A percentile compares a stretch with the other conserved stretches of the same genome.
phyloP scores from a whole-genome alignment of 2,888 invertebrate species.

The Carcina quercana region DNA sequence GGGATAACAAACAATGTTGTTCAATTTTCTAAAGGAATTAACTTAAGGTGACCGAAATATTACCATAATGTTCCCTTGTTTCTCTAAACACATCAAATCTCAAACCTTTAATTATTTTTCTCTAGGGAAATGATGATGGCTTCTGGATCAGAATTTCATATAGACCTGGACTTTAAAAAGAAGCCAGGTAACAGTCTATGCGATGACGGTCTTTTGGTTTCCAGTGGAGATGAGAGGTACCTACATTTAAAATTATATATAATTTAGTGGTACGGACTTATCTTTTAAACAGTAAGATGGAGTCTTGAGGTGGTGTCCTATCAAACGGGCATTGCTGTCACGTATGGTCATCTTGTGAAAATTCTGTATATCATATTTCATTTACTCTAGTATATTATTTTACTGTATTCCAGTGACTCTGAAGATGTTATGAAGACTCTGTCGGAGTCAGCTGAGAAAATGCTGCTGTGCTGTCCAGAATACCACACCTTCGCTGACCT shows the following conservation, averaged over 20 bases:
- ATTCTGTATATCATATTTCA: too few relatives aligned
- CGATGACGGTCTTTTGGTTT: conserved; percentile 38
- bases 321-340: too few relatives aligned
- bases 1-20: too few relatives aligned
- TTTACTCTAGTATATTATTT: too few relatives aligned
- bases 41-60: too few relatives aligned
- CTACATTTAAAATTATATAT: not conserved
- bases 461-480: conserved; percentile 49
- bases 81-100: too few relatives aligned
- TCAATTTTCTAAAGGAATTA: too few relatives aligned
- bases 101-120: conserved; percentile 9
- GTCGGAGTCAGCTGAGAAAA: conserved; percentile 35
- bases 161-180: conserved; percentile 51
- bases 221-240: conserved; percentile 34
- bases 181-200: conserved; percentile 23
- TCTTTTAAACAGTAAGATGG: too few relatives aligned
- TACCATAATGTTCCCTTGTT: too few relatives aligned
- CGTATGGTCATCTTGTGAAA: too few relatives aligned
- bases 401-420: conserved; percentile 35
- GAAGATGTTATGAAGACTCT: conserved; percentile 41
- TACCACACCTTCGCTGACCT: conserved; percentile 51
- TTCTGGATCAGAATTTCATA: conserved; percentile 38
- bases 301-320: too few relatives aligned
- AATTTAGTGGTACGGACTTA: too few relatives aligned
- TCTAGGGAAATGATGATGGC: conserved; percentile 39